phyloP scores from a whole-genome alignment of 2,797 vertebrate genomes.

The Enoplosus armatus region DNA sequence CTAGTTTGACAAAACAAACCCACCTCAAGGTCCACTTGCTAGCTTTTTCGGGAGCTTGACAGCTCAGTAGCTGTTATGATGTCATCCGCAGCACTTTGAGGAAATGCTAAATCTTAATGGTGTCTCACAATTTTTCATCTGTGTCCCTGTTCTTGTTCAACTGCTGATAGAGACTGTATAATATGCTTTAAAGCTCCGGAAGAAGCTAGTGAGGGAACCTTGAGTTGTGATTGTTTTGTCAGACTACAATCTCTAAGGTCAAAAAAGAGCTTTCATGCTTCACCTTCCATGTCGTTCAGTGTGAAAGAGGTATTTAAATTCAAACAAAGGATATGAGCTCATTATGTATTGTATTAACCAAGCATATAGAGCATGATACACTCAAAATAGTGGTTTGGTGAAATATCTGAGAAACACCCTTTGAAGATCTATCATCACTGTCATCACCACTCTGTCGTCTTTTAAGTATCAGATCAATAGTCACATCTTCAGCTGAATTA shows the following conservation, averaged over 20 bases:
- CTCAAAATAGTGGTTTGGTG: neutral
- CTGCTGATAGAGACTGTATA: neutral
- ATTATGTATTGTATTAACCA: neutral
- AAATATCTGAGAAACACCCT: neutral
- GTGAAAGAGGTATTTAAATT: neutral
- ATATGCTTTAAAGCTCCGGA: neutral
- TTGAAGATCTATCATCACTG: constrained; percentile 3
- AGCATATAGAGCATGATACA: no score
- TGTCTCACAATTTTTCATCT: neutral
- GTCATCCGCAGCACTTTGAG: constrained; percentile 10
- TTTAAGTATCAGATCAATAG: constrained; percentile 19
- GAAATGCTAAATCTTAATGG: constrained; percentile 3
- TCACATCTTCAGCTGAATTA: constrained; percentile 9
- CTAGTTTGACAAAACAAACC: constrained; percentile 29
- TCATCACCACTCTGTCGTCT: neutral
- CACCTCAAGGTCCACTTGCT: constrained; percentile 4
- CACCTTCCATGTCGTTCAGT: neutral
- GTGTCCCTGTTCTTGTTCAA: neutral
- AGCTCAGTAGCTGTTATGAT: constrained; percentile 13
- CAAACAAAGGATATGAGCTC: neutral
- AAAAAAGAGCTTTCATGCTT: neutral
- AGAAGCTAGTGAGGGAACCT: neutral
- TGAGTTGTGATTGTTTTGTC: neutral
- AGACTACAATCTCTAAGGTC: neutral
- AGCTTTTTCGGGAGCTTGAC: neutral